Conservation (phyloP, 2,797 vertebrate species). For the Eulemur mongoz region DNA sequence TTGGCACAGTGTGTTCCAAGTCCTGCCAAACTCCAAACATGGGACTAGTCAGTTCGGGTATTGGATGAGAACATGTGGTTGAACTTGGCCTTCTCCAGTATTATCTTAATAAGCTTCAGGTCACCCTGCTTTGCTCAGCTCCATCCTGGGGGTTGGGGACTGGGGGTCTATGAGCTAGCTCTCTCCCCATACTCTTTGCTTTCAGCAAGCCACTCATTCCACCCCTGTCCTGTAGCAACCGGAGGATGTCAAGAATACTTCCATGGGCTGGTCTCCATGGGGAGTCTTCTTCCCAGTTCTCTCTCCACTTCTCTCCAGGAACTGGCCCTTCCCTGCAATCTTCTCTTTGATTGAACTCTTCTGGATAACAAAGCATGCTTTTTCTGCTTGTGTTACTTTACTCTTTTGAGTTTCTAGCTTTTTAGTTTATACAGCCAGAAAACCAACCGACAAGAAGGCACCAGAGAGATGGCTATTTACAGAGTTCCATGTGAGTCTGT, state of each 20-base stretch:
- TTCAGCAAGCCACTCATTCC: neutral
- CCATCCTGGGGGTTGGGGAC: neutral
- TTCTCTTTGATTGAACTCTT: neutral
- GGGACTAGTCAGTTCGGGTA: conserved; percentile 36
- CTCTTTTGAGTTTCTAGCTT: neutral
- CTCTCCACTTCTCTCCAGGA: too few species aligned
- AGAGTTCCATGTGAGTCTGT: neutral
- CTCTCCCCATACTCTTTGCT: neutral
- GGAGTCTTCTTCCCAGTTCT: too few species aligned
- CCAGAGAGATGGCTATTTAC: neutral
- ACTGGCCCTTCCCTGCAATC: too few species aligned
- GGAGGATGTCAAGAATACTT: neutral
- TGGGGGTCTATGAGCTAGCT: neutral
- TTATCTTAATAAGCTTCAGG: neutral
- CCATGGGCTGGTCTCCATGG: neutral
- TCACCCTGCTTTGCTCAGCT: neutral
- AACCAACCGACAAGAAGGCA: neutral
- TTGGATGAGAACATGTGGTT: neutral
- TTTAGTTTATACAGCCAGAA: neutral
- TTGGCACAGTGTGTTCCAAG: conserved; percentile 48
- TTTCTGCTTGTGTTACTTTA: neutral
- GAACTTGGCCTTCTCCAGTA: neutral
- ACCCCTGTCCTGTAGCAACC: neutral
- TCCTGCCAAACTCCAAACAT: conserved; percentile 68
- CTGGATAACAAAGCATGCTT: neutral